Conservation (phyloP, 2,113 vertebrate genomes). For the Channa argus region DNA sequence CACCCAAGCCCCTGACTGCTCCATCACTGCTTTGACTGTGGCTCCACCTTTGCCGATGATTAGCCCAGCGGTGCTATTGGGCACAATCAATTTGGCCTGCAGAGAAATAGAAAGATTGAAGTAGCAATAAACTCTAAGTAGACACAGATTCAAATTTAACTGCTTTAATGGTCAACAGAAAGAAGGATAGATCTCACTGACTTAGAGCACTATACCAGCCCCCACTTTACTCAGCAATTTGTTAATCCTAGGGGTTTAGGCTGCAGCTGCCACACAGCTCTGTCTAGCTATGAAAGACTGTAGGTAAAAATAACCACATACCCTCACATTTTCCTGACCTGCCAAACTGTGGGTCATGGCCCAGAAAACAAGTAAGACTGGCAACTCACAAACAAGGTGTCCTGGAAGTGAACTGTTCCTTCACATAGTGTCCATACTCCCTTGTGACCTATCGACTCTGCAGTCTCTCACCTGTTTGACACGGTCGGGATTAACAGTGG, state of each 20-base stretch:
- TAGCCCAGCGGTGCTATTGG: conserved; percentile 94
- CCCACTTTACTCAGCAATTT: conserved; percentile 82
- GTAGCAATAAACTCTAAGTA: conserved; percentile 50
- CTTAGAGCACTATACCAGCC: conserved; percentile 69
- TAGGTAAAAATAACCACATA: conserved; percentile 83
- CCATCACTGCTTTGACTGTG: conserved; percentile 95
- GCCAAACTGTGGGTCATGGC: conserved; percentile 66
- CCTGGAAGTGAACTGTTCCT: conserved; percentile 44
- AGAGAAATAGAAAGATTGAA: conserved; percentile 64
- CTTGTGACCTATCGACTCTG: background rate
- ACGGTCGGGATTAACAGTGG: conserved; percentile 98
- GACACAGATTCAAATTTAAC: conserved; percentile 39
- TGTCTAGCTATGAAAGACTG: conserved; percentile 79
- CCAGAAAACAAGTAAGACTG: conserved; percentile 50
- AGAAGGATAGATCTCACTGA: conserved; percentile 65
- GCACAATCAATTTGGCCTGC: conserved; percentile 94
- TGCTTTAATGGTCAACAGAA: conserved; percentile 50
- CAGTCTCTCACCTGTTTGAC: conserved; percentile 96
- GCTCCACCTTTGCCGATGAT: conserved; percentile 95
- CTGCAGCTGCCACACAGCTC: conserved; percentile 82
- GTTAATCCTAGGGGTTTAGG: conserved; percentile 84
- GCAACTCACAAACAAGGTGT: conserved; percentile 57
- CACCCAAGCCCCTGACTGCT: conserved; percentile 95
- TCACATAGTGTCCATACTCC: conserved; percentile 31
- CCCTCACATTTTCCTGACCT: conserved; percentile 81